These are phyloP conservation scores for Therioaphis trifolii DNA, from an alignment of 2,888 invertebrate species.

Conservation along the genomic window DNA sequence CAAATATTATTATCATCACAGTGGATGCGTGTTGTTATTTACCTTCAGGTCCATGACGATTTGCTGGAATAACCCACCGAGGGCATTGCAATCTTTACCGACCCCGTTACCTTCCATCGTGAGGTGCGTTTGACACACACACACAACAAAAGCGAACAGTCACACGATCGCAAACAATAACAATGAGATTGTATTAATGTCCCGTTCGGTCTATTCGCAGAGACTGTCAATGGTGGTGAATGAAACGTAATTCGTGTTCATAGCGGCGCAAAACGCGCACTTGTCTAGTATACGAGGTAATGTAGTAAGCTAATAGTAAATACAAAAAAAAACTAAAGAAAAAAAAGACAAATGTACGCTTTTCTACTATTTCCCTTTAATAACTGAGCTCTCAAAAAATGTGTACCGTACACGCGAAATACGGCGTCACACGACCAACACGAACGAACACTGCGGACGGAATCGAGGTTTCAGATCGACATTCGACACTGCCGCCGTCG, in stretches of 20 bases:
- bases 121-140: not conserved
- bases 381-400: not conserved
- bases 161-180: not conserved
- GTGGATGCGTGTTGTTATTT: conserved; percentile 67
- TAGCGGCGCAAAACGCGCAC: not conserved
- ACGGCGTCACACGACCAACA: not conserved
- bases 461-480: no score
- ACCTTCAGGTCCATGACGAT: conserved; percentile 98
- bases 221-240: not conserved
- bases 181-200: not conserved
- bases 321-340: not conserved
- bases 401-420: not conserved
- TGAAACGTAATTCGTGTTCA: not conserved
- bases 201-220: not conserved
- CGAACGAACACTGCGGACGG: conserved; percentile 35
- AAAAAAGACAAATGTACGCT: not conserved
- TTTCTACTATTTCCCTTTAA: not conserved
- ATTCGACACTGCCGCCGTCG: not conserved
- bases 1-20: not conserved
- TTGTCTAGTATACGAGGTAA: not conserved
- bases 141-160: not conserved
- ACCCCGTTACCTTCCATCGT: conserved; percentile 76
- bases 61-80: conserved; percentile 94
- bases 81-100: conserved; percentile 87
- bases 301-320: no score